phyloP scores from a whole-genome alignment of 1,140 invertebrate genomes.

The Eufriesea mexicana region DNA sequence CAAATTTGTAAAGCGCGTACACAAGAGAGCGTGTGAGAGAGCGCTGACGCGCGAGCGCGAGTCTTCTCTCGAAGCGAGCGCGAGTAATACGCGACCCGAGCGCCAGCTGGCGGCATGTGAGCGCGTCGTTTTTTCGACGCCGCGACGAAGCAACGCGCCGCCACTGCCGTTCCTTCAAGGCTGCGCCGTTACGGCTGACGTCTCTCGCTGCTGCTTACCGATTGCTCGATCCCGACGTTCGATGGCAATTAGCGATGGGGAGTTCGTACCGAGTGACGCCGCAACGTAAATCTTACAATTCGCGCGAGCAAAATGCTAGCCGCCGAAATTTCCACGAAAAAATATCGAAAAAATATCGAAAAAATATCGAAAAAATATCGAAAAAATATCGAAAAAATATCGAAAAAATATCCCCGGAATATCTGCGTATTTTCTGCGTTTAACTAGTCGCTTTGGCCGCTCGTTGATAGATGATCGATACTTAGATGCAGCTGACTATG shows the following conservation, averaged over 20 bases:
- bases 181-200: conserved; percentile 51
- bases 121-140: conserved; percentile 41
- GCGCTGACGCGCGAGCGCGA: background rate
- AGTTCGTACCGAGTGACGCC: background rate
- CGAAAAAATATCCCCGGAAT: background rate
- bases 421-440: background rate
- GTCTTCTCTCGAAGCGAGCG: background rate
- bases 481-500: background rate
- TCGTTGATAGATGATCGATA: conserved; percentile 11
- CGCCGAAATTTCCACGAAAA: background rate
- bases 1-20: conserved; percentile 67
- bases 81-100: background rate
- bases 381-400: too few relatives aligned
- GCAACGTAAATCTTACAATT: conserved; percentile 16
- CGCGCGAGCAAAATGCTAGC: background rate
- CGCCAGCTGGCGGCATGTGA: conserved; percentile 13
- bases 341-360: too few relatives aligned
- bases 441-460: background rate
- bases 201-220: conserved; percentile 34
- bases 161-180: conserved; percentile 41
- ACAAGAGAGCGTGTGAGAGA: background rate
- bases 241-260: conserved; percentile 38
- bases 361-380: too few relatives aligned
- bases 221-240: conserved; percentile 34
- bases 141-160: conserved; percentile 34